A percentile compares a stretch with the other conserved stretches of the same genome.
phyloP scores from a whole-genome alignment of 2,888 invertebrate species.

The Drosophila hamatofila region DNA sequence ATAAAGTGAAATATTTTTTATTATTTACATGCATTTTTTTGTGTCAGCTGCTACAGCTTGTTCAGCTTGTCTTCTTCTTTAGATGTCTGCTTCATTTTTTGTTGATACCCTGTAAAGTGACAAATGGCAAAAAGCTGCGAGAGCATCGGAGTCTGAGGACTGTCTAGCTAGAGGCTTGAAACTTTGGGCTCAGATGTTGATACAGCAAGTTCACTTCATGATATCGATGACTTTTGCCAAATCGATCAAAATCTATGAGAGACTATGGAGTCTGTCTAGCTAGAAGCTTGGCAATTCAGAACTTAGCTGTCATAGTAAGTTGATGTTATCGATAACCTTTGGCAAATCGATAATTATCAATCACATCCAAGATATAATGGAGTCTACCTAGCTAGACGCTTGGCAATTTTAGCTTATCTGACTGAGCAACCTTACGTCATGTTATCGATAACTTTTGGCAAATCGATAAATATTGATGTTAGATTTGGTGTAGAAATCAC shows the following conservation, averaged over 20 bases:
- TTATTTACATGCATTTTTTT: constrained; percentile 61
- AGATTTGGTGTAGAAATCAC: neutral
- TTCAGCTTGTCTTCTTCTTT: constrained; percentile 6
- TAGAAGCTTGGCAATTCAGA: no score
- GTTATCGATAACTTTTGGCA: neutral
- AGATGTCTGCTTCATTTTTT: constrained; percentile 2
- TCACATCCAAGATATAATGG: no score
- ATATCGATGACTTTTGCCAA: neutral
- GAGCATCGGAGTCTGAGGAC: neutral
- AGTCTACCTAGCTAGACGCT: no score
- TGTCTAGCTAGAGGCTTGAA: neutral
- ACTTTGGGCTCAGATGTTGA: no score
- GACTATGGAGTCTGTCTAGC: no score
- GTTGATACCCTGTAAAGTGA: constrained; percentile 1
- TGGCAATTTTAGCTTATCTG: no score
- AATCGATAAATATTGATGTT: neutral
- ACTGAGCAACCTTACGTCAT: neutral
- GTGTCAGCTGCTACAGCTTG: constrained; percentile 44
- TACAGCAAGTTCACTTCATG: neutral
- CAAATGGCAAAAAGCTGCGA: neutral
- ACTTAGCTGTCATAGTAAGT: no score
- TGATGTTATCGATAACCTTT: no score
- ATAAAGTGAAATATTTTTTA: constrained; percentile 68
- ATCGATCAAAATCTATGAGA: neutral
- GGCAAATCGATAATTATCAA: no score